Evolutionary conservation across 2,113 vertebrate genomes (phyloP), one percentile per base, ranked within the genome.

Genomic region (Macquaria ambigua): DNA sequence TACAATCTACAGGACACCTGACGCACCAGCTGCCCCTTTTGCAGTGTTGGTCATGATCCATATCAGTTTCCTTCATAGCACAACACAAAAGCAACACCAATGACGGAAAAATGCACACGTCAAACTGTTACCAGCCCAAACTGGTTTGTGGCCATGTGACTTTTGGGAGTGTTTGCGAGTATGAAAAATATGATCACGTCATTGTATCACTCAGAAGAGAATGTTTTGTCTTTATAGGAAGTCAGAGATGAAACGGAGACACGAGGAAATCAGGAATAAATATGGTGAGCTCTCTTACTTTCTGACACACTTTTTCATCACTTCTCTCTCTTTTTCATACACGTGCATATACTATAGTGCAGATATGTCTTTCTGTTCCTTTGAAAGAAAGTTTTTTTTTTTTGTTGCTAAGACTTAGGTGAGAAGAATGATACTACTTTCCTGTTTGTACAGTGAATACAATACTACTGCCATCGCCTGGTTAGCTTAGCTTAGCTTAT

Each of bases 231-330:
- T 43, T 75, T 88, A 58, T 87, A 99, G 98, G 96, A 96, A 96
- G 91, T 92, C 95, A 2, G 97, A 99, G 90, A 98, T 99, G 97
- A 98, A 96, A 73, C 91, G 94, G 25, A 96, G 97, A 79, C 98
- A 99, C 1, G 97, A 99, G 3, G 98, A 99, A 88, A 98, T 99
- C 89, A 96, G 98, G 77, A 96, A 95, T 31, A 99, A 99, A 96
- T 99, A 99, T 0, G 98, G 98, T 99, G 93, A 95, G 93, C 7
- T 1, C 18, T 77, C 11, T 21, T 28, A 15, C 23, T 63, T 43
- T 18, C 9, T 62, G 5, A n/a, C 12, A 28, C 23, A 8, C 8
- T 46, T 39, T 55, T 58, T 15, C 3, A 23, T 41, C 2, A 37
- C 8, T 62, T 28, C 3, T 18, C 50, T 20, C 31, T 21, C 2